These are phyloP conservation scores for Mastomys coucha DNA, from an alignment of 2,113 vertebrate species.

Conservation along the genomic window DNA sequence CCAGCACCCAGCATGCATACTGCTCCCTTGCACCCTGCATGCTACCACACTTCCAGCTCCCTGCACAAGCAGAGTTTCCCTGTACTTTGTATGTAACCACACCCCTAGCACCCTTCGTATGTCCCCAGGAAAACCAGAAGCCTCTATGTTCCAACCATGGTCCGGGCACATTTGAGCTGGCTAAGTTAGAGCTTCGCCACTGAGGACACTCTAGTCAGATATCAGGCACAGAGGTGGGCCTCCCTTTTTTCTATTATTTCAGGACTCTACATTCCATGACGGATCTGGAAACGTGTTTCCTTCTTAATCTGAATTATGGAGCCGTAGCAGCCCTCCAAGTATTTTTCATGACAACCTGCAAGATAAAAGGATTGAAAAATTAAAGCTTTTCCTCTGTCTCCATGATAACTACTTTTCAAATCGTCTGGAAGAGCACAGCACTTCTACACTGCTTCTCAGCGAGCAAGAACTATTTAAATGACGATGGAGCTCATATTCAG, in stretches of 20 bases:
- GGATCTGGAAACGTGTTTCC: fast-evolving
- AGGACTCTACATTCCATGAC: background rate
- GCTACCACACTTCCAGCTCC: background rate
- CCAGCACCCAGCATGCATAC: background rate
- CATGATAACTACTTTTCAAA: background rate
- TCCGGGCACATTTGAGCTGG: fast-evolving
- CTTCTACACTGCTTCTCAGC: background rate
- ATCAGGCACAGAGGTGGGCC: fast-evolving
- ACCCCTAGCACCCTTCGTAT: background rate
- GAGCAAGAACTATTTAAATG: background rate
- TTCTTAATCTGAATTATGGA: fast-evolving
- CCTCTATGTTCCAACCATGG: fast-evolving
- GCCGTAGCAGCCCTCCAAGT: background rate
- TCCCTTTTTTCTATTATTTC: background rate
- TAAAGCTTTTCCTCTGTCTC: conserved; percentile 5
- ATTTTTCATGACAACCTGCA: background rate
- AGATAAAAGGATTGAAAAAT: background rate
- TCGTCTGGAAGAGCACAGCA: background rate
- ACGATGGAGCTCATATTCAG: background rate
- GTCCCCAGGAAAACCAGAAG: background rate
- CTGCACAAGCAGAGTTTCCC: background rate
- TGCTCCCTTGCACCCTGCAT: background rate
- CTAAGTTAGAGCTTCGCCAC: fast-evolving
- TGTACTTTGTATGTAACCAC: background rate
- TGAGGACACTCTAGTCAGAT: background rate